Evolutionary conservation across 2,797 vertebrate species (phyloP), one percentile per base, ranked within the genome.

Genomic region (Tokudaia muenninki): DNA sequence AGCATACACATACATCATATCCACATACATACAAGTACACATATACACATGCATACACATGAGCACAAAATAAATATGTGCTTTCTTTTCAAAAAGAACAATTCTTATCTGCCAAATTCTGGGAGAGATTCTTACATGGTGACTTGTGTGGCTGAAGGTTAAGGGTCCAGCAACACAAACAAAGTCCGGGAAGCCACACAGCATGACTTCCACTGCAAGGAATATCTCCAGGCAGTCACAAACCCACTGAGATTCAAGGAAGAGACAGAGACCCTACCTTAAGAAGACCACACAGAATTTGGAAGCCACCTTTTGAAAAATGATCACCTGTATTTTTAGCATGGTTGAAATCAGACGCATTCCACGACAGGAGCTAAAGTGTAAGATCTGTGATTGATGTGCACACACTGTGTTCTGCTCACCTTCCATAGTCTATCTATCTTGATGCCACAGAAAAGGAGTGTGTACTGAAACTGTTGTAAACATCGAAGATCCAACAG

Each of bases 231-330:
- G 11, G 65, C 29, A 65, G 34, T 77, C 70, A 59, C 50, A 75
- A 41, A 6, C 29, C 65, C 37, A 37, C 59, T 29, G 10, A 63
- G 70, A 83, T 52, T 75, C 70, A 92, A 89, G 26, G 50, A 41
- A 91, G 22, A 17, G 24, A 87, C 67, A 26, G 0, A 84, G 31
- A 55, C 16, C 63, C 1, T 0, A 59, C 59, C 57, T 83, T n/a
- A 47, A 78, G 29, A 96, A 50, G 11, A 92, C 19, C 50, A 70
- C 79, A 82, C 52, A 17, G 26, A 88, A 84, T 92, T 31, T 44
- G 44, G 47, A 90, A 37, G 75, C 41, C 57, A n/a, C 74, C 37
- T 37, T 83, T 79, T 93, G 75, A 78, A 95, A 95, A 95, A 67
- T 52, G 21, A 44, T 74, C 67, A 47, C 52, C 55, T 86, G 41